These are phyloP conservation scores for Peromyscus nudipes DNA, from an alignment of 2,797 vertebrate genomes.

Conservation along the genomic window DNA sequence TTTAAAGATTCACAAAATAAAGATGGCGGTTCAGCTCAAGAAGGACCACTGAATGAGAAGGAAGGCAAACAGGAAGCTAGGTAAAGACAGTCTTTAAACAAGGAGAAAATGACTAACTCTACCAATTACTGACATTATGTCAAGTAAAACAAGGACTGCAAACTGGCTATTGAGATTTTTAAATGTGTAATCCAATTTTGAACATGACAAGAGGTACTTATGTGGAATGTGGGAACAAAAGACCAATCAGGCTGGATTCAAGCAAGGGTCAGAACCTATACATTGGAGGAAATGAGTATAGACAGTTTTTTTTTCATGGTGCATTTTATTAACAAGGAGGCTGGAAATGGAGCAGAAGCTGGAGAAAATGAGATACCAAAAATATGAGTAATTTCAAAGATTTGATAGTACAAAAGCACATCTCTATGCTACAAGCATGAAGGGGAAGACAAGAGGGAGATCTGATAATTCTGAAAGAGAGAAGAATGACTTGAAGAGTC, in stretches of 20 bases:
- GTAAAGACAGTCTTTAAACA: background rate
- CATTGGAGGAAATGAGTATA: background rate
- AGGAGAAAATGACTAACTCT: background rate
- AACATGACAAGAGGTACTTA: background rate
- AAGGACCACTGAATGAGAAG: background rate
- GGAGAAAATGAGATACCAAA: background rate
- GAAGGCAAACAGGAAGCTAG: background rate
- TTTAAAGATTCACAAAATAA: background rate
- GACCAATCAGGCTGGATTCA: background rate
- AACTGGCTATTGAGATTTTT: background rate
- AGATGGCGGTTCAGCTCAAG: background rate
- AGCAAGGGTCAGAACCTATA: background rate
- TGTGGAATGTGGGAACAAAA: background rate
- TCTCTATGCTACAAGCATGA: background rate
- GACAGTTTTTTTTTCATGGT: background rate
- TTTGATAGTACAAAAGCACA: background rate
- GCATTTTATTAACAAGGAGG: background rate
- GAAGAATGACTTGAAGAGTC: rapidly evolving
- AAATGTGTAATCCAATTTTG: background rate
- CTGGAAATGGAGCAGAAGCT: background rate
- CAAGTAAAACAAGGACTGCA: background rate
- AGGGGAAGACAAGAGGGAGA: background rate
- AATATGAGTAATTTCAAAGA: background rate
- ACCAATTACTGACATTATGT: background rate
- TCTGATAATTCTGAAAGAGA: too few relatives aligned